phyloP scores from a whole-genome alignment of 2,797 vertebrate species.

The Gallirallus australis region DNA sequence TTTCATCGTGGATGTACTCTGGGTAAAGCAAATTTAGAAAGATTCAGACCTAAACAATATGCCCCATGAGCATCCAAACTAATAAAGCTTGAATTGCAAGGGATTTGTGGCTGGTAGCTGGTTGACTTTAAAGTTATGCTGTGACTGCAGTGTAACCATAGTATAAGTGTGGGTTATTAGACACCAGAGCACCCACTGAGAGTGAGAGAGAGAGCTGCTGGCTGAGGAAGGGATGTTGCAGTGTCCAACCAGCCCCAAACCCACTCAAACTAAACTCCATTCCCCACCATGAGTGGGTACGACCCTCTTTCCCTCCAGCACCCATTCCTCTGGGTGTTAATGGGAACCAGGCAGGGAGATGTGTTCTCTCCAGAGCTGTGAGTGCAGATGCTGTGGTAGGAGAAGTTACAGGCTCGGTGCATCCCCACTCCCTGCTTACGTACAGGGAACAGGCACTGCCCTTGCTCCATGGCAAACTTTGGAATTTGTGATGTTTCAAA shows the following conservation, averaged over 20 bases:
- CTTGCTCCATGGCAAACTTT: accelerated
- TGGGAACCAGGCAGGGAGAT: neutral
- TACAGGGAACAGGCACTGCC: accelerated
- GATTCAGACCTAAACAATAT: neutral
- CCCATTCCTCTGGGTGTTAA: accelerated
- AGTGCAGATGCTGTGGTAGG: neutral
- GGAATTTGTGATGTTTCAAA: neutral
- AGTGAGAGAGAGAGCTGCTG: neutral
- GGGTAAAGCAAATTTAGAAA: neutral
- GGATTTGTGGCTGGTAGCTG: neutral
- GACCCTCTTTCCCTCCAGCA: neutral
- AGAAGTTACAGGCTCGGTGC: neutral
- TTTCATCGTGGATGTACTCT: neutral
- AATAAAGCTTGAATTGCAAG: neutral
- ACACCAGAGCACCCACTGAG: neutral
- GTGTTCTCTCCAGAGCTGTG: neutral
- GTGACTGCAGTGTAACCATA: neutral
- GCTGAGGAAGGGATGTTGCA: neutral
- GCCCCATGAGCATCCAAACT: neutral
- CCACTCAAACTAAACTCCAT: neutral
- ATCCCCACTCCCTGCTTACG: accelerated
- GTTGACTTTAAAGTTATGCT: neutral
- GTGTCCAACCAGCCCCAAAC: neutral
- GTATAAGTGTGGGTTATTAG: neutral
- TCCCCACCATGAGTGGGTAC: accelerated